These are phyloP conservation scores for Delichon dasypus DNA, from an alignment of 2,797 vertebrate genomes.

Conservation along the genomic window DNA sequence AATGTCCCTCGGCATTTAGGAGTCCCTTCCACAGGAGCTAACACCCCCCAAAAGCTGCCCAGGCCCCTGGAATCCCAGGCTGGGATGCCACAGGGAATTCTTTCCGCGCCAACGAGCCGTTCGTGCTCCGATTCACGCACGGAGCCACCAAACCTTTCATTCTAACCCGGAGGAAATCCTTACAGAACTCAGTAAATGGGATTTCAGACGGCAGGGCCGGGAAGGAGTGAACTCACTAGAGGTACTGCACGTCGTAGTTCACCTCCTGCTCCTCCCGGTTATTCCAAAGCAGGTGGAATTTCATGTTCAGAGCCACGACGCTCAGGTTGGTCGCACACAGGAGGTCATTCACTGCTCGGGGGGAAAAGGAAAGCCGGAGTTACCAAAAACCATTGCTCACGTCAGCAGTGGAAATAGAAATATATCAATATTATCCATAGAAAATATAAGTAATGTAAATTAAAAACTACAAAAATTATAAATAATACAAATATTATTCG, in stretches of 20 bases:
- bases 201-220: background rate
- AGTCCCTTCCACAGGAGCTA: background rate
- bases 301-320: slow-evolving; percentile 1
- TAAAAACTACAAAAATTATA: too few species aligned
- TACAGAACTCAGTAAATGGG: background rate
- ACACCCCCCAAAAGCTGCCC: background rate
- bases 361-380: background rate
- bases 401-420: background rate
- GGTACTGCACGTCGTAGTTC: slow-evolving; percentile 69
- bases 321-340: slow-evolving; percentile 60
- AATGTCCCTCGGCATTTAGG: background rate
- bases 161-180: background rate
- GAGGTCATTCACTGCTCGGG: slow-evolving; percentile 32
- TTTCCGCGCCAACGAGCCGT: background rate
- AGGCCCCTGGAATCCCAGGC: background rate
- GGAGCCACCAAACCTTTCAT: background rate
- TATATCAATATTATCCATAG: too few species aligned
- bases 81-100: background rate
- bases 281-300: slow-evolving; percentile 68
- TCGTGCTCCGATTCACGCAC: too few species aligned
- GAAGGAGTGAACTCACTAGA: slow-evolving; percentile 55
- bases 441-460: too few species aligned
- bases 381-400: background rate
- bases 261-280: background rate
- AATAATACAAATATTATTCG: background rate